Evolutionary conservation across 1,140 invertebrate species (phyloP).

Genomic region (Achatina immaculata): DNA sequence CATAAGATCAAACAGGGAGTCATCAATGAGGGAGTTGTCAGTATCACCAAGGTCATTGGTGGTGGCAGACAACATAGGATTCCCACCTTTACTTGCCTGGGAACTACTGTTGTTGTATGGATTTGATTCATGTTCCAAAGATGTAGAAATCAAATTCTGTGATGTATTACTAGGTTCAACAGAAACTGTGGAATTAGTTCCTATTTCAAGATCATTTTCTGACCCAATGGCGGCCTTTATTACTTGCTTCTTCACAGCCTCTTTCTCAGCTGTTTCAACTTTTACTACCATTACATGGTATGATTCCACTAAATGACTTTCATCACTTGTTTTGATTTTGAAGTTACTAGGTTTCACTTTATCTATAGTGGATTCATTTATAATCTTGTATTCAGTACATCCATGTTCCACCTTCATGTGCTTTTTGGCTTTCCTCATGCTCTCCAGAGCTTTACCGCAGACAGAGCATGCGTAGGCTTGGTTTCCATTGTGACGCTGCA

Average conservation of each 20-base stretch:
- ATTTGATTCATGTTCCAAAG: slow-evolving; percentile 5
- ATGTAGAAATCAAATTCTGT: background rate
- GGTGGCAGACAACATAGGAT: slow-evolving; percentile 33
- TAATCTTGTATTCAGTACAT: slow-evolving; percentile 14
- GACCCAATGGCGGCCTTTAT: background rate
- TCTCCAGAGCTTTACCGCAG: slow-evolving; percentile 12
- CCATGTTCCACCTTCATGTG: slow-evolving; percentile 26
- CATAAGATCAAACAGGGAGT: slow-evolving; percentile 35
- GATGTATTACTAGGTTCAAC: background rate
- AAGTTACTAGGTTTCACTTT: slow-evolving; percentile 27
- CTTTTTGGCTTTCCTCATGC: slow-evolving; percentile 20
- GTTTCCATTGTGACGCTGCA: background rate
- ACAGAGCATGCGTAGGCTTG: slow-evolving; percentile 22
- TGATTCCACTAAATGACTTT: background rate
- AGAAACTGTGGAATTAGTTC: background rate
- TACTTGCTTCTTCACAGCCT: background rate
- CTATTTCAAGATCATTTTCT: background rate
- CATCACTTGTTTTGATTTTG: slow-evolving; percentile 10
- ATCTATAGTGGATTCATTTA: background rate
- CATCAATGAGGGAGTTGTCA: slow-evolving; percentile 29
- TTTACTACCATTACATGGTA: slow-evolving; percentile 5
- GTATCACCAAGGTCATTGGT: slow-evolving; percentile 21
- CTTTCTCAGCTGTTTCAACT: background rate
- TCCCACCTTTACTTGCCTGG: slow-evolving; percentile 9
- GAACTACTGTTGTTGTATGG: background rate